Conservation (phyloP, 2,113 vertebrate genomes). For the Sturnus vulgaris region DNA sequence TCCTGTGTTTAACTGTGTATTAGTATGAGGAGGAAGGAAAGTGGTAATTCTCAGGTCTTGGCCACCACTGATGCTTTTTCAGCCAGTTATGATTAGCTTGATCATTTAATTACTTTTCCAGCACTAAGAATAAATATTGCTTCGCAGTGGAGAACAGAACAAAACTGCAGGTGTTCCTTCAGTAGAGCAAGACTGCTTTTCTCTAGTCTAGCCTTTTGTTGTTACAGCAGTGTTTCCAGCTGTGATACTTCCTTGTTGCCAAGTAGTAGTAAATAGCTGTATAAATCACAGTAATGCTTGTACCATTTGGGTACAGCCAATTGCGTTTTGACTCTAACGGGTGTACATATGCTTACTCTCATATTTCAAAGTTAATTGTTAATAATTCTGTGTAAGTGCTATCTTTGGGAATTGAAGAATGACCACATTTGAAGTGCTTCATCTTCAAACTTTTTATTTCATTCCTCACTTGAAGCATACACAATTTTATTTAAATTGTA, state of each 20-base stretch:
- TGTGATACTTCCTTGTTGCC: slow-evolving; percentile 28
- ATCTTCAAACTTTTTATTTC: background rate
- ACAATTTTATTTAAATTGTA: background rate
- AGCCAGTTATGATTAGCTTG: slow-evolving; percentile 22
- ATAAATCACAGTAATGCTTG: slow-evolving; percentile 26
- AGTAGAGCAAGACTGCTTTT: background rate
- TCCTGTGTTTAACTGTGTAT: background rate
- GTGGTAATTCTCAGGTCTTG: background rate
- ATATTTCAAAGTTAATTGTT: slow-evolving; percentile 1
- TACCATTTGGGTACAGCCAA: background rate
- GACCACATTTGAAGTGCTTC: background rate
- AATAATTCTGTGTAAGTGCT: background rate
- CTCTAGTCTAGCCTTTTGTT: background rate
- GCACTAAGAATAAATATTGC: background rate
- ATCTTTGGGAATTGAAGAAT: background rate
- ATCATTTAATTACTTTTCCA: slow-evolving; percentile 53
- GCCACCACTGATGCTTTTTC: background rate
- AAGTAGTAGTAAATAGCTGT: slow-evolving; percentile 27
- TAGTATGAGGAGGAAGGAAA: background rate
- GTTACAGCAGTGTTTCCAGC: slow-evolving; percentile 2
- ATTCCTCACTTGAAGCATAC: background rate
- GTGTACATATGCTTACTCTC: background rate
- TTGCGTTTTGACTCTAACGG: background rate
- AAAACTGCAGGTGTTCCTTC: slow-evolving; percentile 8
- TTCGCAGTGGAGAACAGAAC: background rate